These are phyloP conservation scores for Microcebus griseorufus DNA, from an alignment of 2,113 vertebrate genomes.

Conservation along the genomic window DNA sequence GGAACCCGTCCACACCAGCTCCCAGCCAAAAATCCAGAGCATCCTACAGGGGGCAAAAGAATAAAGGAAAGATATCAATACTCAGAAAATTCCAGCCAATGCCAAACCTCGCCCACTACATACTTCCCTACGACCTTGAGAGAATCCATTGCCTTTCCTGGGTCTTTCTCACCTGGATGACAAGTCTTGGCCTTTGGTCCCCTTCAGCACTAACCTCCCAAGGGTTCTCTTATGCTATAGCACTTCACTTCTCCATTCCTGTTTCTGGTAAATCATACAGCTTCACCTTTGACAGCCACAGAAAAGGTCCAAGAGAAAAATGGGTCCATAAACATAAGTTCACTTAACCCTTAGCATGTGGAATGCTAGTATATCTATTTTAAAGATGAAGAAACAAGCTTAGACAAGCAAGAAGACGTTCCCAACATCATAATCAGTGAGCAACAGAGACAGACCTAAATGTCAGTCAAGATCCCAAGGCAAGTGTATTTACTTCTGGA, in stretches of 20 bases:
- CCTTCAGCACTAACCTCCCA: not conserved
- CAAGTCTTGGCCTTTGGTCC: not conserved
- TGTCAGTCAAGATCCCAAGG: not conserved
- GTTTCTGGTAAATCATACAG: not conserved
- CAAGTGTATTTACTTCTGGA: not conserved
- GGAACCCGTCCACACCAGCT: constrained; percentile 87
- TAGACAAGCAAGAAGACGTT: not conserved
- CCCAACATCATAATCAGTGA: not conserved
- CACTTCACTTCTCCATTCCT: not conserved
- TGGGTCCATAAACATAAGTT: not conserved
- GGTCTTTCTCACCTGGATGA: not conserved
- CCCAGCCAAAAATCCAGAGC: constrained; percentile 86
- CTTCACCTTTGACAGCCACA: not conserved
- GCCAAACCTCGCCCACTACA: not conserved
- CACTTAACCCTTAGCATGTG: not conserved
- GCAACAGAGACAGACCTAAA: not conserved
- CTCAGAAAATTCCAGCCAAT: not conserved
- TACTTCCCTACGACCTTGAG: accelerated
- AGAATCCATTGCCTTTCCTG: not conserved
- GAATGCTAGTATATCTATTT: not conserved
- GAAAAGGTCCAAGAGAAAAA: not conserved
- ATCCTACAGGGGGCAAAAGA: not conserved
- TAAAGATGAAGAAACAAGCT: not conserved
- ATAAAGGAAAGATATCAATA: not conserved
- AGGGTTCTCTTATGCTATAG: accelerated